phyloP scores from a whole-genome alignment of 2,113 vertebrate genomes.

The Deroptyus accipitrinus region DNA sequence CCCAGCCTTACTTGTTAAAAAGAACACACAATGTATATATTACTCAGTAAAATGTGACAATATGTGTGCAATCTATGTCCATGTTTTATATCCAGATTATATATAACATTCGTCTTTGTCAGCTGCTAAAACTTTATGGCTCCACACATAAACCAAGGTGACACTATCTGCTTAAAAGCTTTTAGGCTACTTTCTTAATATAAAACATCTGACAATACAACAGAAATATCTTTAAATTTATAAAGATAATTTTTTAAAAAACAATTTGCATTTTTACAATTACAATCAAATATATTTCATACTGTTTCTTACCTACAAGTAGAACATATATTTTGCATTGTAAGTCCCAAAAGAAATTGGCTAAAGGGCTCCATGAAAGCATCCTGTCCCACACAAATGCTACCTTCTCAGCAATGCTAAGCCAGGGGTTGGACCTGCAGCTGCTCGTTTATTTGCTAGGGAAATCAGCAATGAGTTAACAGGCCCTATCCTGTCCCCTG shows the following conservation, averaged over 20 bases:
- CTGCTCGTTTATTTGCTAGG: constrained; percentile 81
- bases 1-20: neutral
- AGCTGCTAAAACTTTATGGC: neutral
- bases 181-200: constrained; percentile 9
- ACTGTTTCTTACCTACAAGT: constrained; percentile 77
- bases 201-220: neutral
- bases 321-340: constrained; percentile 70
- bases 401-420: constrained; percentile 37
- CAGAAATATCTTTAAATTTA: neutral
- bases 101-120: neutral
- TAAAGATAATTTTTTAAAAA: neutral
- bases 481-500: constrained; percentile 75
- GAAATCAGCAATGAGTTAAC: constrained; percentile 80
- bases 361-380: constrained; percentile 72
- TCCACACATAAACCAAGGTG: neutral
- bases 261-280: neutral
- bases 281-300: neutral
- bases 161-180: neutral
- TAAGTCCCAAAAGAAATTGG: constrained; percentile 57
- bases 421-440: constrained; percentile 64
- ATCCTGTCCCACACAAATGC: constrained; percentile 69
- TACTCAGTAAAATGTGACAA: neutral
- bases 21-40: neutral
- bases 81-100: neutral
- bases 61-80: neutral